phyloP scores from a whole-genome alignment of 2,888 invertebrate species.

The Alitta virens region DNA sequence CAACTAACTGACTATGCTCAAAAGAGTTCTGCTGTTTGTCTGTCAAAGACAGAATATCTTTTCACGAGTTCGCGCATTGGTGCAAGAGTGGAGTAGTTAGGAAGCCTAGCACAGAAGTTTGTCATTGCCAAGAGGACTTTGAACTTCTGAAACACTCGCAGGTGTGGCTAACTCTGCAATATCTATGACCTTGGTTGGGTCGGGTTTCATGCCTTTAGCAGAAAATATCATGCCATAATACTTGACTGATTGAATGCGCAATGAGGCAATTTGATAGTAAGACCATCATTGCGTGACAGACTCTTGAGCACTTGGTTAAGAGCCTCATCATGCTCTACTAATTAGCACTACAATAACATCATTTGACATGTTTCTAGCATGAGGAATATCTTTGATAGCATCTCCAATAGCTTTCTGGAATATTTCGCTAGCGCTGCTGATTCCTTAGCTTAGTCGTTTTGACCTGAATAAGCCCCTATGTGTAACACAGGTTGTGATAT shows the following conservation, averaged over 20 bases:
- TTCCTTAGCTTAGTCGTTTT: no score
- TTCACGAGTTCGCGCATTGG: not conserved
- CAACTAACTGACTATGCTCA: not conserved
- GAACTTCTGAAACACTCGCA: not conserved
- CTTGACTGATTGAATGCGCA: not conserved
- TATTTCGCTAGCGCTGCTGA: no score
- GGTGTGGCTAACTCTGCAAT: not conserved
- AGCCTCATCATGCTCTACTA: no score
- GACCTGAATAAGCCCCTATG: no score
- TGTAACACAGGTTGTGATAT: no score
- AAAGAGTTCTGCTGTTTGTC: not conserved
- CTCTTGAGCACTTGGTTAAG: no score
- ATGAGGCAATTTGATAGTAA: not conserved
- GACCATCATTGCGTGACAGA: no score
- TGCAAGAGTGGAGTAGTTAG: not conserved
- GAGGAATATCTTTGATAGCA: no score
- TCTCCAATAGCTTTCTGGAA: no score
- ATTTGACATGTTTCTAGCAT: no score
- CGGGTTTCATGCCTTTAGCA: not conserved
- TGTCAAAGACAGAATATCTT: not conserved
- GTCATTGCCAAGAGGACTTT: not conserved
- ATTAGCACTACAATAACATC: no score
- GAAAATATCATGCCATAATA: not conserved
- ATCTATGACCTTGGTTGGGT: not conserved
- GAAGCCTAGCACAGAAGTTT: not conserved